Conservation (phyloP, 2,113 vertebrate genomes). For the Alethe diademata region DNA sequence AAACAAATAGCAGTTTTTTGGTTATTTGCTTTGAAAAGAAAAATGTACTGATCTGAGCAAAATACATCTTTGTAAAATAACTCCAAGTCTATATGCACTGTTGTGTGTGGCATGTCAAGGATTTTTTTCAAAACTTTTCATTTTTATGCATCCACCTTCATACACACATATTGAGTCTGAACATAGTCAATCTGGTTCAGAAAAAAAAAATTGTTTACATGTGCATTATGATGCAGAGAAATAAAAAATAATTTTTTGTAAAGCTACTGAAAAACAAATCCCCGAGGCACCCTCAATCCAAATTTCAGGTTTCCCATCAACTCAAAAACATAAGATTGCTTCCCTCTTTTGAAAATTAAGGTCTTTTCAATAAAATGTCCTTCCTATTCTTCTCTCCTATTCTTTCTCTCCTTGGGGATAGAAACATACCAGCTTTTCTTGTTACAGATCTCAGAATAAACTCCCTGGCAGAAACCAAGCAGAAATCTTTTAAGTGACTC, state of each 20-base stretch:
- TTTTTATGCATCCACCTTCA: not conserved
- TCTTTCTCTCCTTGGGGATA: not conserved
- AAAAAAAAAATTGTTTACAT: not conserved
- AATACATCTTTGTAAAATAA: not conserved
- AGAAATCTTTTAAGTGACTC: constrained; percentile 1
- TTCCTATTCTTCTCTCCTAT: not conserved
- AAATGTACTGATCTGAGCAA: not conserved
- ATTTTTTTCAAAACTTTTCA: not conserved
- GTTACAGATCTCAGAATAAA: not conserved
- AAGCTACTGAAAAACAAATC: not conserved
- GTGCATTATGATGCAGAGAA: not conserved
- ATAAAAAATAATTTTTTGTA: not conserved
- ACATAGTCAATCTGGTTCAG: not conserved
- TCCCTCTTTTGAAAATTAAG: not conserved
- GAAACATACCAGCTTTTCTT: not conserved
- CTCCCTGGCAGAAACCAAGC: not conserved
- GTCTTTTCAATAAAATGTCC: not conserved
- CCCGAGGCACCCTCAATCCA: not conserved
- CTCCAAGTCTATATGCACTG: not conserved
- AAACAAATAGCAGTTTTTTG: not conserved
- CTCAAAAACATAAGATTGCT: not conserved
- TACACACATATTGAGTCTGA: not conserved
- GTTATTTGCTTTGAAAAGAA: not conserved
- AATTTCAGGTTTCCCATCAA: not conserved
- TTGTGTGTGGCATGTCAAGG: not conserved